A percentile compares a stretch with the other conserved stretches of the same genome.
phyloP scores from a whole-genome alignment of 2,113 vertebrate species.

The Triplophysa rosa region DNA sequence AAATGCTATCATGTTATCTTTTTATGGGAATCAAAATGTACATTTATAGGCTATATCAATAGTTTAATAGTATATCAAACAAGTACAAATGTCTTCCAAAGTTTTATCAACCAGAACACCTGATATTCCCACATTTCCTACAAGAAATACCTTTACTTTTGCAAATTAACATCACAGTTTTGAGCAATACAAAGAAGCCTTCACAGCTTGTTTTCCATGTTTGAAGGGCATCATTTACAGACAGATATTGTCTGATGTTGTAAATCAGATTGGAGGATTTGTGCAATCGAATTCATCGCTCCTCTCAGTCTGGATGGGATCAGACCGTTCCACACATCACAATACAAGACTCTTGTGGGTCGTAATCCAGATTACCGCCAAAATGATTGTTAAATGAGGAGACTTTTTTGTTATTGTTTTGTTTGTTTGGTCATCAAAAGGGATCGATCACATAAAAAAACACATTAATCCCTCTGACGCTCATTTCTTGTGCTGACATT shows the following conservation, averaged over 20 bases:
- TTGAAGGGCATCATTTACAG: neutral
- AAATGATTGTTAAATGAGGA: neutral
- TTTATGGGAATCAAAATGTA: too few relatives aligned
- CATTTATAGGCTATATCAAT: too few relatives aligned
- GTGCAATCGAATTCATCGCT: slow-evolving; percentile 10
- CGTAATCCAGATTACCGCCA: slow-evolving; percentile 30
- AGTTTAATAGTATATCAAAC: too few relatives aligned
- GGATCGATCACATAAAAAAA: neutral
- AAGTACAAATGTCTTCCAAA: too few relatives aligned
- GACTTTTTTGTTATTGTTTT: neutral
- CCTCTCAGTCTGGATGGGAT: slow-evolving; percentile 8
- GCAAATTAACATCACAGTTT: too few relatives aligned
- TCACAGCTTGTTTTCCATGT: neutral
- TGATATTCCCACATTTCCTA: too few relatives aligned
- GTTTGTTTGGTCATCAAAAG: slow-evolving; percentile 3
- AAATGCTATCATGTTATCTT: too few relatives aligned
- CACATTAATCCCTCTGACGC: slow-evolving; percentile 10
- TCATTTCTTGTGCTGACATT: slow-evolving; percentile 1
- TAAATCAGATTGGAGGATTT: slow-evolving; percentile 22
- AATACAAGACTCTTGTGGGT: slow-evolving; percentile 12
- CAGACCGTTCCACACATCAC: neutral
- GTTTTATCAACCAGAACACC: too few relatives aligned
- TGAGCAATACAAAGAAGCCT: neutral
- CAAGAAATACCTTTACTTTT: too few relatives aligned
- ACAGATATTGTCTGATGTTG: neutral